Percentiles rank a stretch among this genome's conserved stretches.
Conservation (phyloP, 2,888 invertebrate species). For the Tryphoninae sp. region DNA sequence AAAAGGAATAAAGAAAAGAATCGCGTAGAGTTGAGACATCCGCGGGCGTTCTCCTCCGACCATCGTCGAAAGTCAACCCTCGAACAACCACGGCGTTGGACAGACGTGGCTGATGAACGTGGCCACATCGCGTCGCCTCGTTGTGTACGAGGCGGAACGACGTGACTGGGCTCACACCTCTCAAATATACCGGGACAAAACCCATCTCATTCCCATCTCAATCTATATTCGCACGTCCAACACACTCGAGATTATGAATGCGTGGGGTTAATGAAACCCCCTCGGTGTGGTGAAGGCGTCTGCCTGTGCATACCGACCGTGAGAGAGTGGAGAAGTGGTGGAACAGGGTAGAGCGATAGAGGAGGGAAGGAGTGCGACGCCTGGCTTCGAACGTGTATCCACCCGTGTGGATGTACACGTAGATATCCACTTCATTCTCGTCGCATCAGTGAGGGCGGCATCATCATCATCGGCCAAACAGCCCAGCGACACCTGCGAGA, state of each 20-base stretch:
- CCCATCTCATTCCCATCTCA: conserved; percentile 81
- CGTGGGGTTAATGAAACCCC: conserved; percentile 80
- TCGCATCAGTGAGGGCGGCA: conserved; percentile 41
- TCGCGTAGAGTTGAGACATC: conserved; percentile 56
- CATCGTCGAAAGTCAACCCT: conserved; percentile 72
- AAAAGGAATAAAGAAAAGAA: conserved; percentile 50
- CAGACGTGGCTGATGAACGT: too few species aligned
- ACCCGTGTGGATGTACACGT: conserved; percentile 3
- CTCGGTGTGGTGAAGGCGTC: conserved; percentile 73
- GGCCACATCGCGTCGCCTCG: conserved; percentile 43
- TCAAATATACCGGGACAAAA: conserved; percentile 77
- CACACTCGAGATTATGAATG: conserved; percentile 81
- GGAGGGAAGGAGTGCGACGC: conserved; percentile 32
- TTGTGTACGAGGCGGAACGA: conserved; percentile 34
- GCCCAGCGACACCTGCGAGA: conserved; percentile 57
- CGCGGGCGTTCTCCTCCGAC: conserved; percentile 63
- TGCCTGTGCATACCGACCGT: conserved; percentile 76
- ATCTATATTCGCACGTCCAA: conserved; percentile 82
- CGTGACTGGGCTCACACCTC: conserved; percentile 72
- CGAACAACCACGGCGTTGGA: conserved; percentile 44
- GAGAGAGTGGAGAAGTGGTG: conserved; percentile 37
- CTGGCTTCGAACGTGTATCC: conserved; percentile 33
- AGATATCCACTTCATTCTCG: conserved; percentile 52
- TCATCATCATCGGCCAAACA: conserved; percentile 52
- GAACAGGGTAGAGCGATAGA: too few species aligned